These are phyloP conservation scores for Sycophaga agraensis DNA, from an alignment of 1,140 invertebrate genomes.

Conservation along the genomic window DNA sequence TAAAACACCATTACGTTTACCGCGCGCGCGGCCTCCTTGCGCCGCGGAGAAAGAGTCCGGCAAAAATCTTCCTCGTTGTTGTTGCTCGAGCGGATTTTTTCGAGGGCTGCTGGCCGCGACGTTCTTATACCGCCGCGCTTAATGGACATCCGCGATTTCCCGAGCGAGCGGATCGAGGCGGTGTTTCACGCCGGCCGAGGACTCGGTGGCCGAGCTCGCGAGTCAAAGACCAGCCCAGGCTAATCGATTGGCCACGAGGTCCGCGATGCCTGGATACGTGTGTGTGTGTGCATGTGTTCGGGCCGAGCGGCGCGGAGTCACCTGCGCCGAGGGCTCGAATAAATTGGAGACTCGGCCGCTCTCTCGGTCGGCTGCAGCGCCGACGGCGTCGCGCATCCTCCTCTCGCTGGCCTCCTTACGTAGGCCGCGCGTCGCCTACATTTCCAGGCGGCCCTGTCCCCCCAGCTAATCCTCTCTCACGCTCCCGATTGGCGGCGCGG, in stretches of 20 bases:
- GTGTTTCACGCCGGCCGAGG: not conserved
- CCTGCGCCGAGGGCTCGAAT: not conserved
- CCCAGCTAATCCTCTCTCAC: constrained; percentile 27
- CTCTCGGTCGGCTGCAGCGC: not conserved
- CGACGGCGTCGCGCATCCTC: not conserved
- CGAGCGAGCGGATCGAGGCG: not conserved
- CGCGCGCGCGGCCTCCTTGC: too few relatives aligned
- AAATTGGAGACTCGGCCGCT: not conserved
- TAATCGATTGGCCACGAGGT: too few relatives aligned
- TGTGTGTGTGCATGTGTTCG: too few relatives aligned
- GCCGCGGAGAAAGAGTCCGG: too few relatives aligned
- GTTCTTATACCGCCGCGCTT: too few relatives aligned
- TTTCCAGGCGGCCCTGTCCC: constrained; percentile 24
- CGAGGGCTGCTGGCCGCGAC: too few relatives aligned
- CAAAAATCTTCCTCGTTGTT: too few relatives aligned
- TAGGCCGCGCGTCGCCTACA: constrained; percentile 19
- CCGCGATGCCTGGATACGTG: too few relatives aligned
- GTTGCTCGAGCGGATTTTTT: too few relatives aligned
- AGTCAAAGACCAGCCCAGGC: not conserved
- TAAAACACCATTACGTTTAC: not conserved
- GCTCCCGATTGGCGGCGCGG: constrained; percentile 16
- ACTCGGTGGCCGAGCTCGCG: not conserved
- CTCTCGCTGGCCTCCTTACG: constrained; percentile 9
- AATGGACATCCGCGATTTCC: too few relatives aligned
- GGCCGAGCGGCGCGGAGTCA: too few relatives aligned